These are phyloP conservation scores for Pampus argenteus DNA, from an alignment of 2,797 vertebrate species.

Conservation along the genomic window DNA sequence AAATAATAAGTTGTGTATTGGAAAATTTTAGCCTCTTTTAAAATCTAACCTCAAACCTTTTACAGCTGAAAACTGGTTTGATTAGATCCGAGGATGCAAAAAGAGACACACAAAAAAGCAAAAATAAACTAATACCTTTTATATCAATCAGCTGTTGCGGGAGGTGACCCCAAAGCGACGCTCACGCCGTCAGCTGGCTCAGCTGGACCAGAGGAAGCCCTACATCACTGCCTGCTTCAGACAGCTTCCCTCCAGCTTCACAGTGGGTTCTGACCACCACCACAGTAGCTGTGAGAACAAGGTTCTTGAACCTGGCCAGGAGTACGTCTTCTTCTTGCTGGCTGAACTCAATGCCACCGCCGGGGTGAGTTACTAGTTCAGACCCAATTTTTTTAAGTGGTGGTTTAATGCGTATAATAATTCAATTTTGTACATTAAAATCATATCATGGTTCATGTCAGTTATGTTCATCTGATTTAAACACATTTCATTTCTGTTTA, in stretches of 20 bases:
- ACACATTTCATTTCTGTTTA: neutral
- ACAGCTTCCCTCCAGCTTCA: conserved; percentile 89
- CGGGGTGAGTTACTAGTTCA: conserved; percentile 84
- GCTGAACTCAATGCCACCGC: conserved; percentile 90
- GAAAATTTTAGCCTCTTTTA: neutral
- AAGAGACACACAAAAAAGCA: too few relatives aligned
- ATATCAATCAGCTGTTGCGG: conserved; percentile 86
- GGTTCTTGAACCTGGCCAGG: conserved; percentile 91
- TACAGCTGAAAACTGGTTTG: conserved; percentile 11
- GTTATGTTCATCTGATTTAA: conserved; percentile 4
- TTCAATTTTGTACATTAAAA: neutral
- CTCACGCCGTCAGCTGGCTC: conserved; percentile 91
- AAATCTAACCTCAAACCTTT: too few relatives aligned
- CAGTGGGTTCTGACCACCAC: conserved; percentile 90
- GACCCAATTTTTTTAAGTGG: conserved; percentile 19
- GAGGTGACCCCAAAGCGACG: conserved; percentile 85
- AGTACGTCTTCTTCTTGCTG: conserved; percentile 94
- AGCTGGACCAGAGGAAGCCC: conserved; percentile 90
- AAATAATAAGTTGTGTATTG: neutral
- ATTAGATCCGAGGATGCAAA: neutral
- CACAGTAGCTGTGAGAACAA: conserved; percentile 94
- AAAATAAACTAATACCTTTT: conserved; percentile 25
- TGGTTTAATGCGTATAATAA: conserved; percentile 17
- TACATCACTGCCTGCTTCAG: conserved; percentile 94
- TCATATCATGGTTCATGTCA: neutral